Conservation (phyloP, 2,113 vertebrate species). For the Phalacrocorax brasilianus region DNA sequence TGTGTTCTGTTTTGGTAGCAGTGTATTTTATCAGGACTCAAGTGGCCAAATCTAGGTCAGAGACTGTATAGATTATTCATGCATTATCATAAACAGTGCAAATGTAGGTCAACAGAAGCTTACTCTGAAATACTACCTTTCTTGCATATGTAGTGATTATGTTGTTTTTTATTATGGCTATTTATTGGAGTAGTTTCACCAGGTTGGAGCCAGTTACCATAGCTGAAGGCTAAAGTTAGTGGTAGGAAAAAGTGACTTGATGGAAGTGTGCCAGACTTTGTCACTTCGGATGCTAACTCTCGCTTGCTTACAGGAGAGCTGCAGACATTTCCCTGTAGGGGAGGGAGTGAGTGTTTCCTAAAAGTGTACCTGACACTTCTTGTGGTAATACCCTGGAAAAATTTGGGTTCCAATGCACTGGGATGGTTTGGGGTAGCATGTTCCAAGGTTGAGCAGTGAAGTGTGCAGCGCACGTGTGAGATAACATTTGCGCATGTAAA, state of each 20-base stretch:
- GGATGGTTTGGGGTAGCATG: neutral
- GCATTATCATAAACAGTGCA: neutral
- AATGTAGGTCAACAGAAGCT: neutral
- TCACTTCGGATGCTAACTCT: neutral
- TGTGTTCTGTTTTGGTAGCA: neutral
- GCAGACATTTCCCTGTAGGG: neutral
- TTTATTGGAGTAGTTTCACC: neutral
- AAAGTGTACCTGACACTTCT: neutral
- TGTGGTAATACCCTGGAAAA: neutral
- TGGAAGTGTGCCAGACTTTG: neutral
- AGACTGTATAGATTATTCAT: neutral
- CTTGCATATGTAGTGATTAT: neutral
- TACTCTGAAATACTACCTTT: neutral
- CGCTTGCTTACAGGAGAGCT: neutral
- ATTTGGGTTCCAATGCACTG: fast-evolving
- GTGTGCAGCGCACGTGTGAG: neutral
- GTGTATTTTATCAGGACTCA: neutral
- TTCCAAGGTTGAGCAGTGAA: neutral
- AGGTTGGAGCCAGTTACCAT: neutral
- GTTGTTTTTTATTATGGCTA: neutral
- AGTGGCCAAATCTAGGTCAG: neutral
- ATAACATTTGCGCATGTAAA: neutral
- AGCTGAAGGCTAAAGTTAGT: neutral
- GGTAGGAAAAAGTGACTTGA: neutral
- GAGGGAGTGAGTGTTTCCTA: neutral